These are phyloP conservation scores for Tursiops truncatus DNA, from an alignment of 2,113 vertebrate species.

Conservation along the genomic window DNA sequence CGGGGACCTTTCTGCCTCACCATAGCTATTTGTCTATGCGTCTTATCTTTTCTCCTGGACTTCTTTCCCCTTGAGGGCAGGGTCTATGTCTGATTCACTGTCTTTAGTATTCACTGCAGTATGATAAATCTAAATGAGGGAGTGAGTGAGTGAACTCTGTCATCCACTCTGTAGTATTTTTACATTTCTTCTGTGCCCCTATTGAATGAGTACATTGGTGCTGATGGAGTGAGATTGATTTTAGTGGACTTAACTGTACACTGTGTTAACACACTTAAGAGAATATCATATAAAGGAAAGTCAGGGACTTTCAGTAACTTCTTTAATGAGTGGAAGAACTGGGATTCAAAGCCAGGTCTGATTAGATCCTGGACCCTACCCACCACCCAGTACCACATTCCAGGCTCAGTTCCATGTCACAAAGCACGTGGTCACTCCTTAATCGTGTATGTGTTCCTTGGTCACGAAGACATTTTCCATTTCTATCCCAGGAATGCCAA, in stretches of 20 bases:
- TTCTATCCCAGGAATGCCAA: not conserved
- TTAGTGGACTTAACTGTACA: not conserved
- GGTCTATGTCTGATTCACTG: not conserved
- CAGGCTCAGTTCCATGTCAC: not conserved
- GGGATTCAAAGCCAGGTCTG: not conserved
- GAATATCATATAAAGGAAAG: not conserved
- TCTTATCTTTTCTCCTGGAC: not conserved
- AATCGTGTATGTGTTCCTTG: accelerated
- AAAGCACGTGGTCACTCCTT: not conserved
- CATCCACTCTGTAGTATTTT: not conserved
- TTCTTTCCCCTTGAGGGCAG: not conserved
- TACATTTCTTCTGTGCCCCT: not conserved
- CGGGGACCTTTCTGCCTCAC: not conserved
- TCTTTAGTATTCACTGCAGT: not conserved
- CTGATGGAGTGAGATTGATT: not conserved
- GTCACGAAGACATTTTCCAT: not conserved
- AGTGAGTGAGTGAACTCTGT: not conserved
- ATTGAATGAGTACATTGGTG: not conserved
- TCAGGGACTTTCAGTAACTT: not conserved
- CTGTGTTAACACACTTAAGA: not conserved
- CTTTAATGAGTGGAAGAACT: not conserved
- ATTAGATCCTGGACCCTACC: not conserved
- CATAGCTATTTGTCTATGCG: not conserved
- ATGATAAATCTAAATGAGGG: not conserved
- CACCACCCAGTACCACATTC: accelerated